phyloP scores from a whole-genome alignment of 2,113 vertebrate species.

The Poeciliopsis occidentalis region DNA sequence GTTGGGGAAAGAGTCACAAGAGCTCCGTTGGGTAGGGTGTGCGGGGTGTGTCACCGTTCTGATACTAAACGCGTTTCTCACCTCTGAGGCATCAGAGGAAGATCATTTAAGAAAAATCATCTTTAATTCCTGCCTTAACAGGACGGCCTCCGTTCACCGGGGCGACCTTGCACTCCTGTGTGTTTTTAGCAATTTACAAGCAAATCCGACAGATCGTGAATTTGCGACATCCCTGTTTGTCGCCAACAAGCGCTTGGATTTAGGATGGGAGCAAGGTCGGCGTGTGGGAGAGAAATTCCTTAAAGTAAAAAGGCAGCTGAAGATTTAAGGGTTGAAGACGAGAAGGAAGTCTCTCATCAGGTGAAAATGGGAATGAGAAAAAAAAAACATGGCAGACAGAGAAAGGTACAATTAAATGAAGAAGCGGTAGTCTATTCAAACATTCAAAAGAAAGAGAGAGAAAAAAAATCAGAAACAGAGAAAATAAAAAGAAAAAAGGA shows the following conservation, averaged over 20 bases:
- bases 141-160: conserved; percentile 77
- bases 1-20: not conserved
- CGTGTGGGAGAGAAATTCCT: conserved; percentile 21
- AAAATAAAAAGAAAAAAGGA: not conserved
- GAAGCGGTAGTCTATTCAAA: conserved; percentile 13
- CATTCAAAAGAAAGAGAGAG: conserved; percentile 3
- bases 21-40: no score
- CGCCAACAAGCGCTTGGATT: conserved; percentile 29
- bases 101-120: not conserved
- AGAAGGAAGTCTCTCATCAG: not conserved
- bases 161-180: conserved; percentile 42
- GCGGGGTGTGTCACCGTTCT: no score
- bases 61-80: no score
- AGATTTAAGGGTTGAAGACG: conserved; percentile 17
- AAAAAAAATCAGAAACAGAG: not conserved
- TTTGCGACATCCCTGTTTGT: conserved; percentile 14
- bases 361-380: not conserved
- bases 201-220: conserved; percentile 7
- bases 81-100: not conserved
- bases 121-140: conserved; percentile 78
- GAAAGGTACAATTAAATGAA: conserved; percentile 12
- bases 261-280: conserved; percentile 18
- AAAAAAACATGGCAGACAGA: not conserved
- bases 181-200: conserved; percentile 15
- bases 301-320: conserved; percentile 28